Evolutionary conservation across 2,113 vertebrate genomes (phyloP).

Genomic region (Urocitellus parryii): DNA sequence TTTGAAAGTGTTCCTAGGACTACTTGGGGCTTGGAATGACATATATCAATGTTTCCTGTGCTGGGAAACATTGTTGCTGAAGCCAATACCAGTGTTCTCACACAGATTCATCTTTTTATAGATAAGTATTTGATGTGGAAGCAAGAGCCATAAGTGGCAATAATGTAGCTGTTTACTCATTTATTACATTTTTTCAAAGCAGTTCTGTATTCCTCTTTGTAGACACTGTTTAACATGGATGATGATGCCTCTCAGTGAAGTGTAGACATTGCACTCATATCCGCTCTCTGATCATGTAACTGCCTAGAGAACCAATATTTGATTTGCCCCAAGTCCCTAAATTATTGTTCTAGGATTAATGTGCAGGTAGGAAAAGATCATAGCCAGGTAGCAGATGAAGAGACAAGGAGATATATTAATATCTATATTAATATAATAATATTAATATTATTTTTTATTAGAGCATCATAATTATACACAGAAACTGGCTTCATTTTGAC

Average conservation of each 20-base stretch:
- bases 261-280: background rate
- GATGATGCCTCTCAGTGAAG: background rate
- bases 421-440: too few relatives aligned
- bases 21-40: too few relatives aligned
- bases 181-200: background rate
- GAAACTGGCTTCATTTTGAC: too few relatives aligned
- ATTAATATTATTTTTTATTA: background rate
- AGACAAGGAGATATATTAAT: background rate
- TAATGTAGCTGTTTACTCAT: background rate
- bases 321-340: background rate
- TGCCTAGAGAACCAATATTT: background rate
- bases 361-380: background rate
- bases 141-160: too few relatives aligned
- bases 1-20: too few relatives aligned
- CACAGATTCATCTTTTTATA: background rate
- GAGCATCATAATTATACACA: too few relatives aligned
- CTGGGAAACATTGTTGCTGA: background rate
- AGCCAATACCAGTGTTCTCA: accelerated
- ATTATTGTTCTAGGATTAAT: background rate
- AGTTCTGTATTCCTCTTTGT: background rate
- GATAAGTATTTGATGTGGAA: too few relatives aligned
- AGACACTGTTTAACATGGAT: background rate
- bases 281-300: background rate
- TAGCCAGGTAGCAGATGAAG: background rate
- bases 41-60: too few relatives aligned